These are phyloP conservation scores for Phainopepla nitens DNA, from an alignment of 2,113 vertebrate genomes.

Conservation along the genomic window DNA sequence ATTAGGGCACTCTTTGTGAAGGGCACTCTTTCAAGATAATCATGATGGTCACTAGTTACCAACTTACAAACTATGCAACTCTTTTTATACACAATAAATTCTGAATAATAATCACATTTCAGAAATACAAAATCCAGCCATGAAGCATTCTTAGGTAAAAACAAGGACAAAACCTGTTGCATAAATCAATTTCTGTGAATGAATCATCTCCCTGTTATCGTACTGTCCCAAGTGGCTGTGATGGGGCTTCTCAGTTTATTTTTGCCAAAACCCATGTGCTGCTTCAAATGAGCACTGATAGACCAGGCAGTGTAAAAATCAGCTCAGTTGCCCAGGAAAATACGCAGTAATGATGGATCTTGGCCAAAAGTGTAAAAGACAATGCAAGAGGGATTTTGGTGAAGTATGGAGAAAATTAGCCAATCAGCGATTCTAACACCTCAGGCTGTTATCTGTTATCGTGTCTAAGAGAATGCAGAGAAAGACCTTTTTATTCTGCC, in stretches of 20 bases:
- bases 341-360: background rate
- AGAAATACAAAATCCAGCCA: background rate
- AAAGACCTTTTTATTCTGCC: background rate
- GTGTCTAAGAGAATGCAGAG: background rate
- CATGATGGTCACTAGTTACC: background rate
- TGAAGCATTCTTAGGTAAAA: background rate
- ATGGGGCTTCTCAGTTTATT: background rate
- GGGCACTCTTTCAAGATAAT: background rate
- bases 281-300: background rate
- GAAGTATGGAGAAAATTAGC: background rate
- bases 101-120: background rate
- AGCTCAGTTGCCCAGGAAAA: background rate
- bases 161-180: background rate
- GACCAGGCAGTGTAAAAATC: background rate
- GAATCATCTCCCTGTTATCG: fast-evolving
- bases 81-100: background rate
- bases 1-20: no score
- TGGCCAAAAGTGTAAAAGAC: background rate
- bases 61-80: background rate
- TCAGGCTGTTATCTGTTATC: background rate
- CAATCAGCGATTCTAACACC: background rate
- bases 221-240: background rate
- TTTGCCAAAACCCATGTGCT: background rate
- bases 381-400: background rate
- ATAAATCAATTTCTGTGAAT: background rate